Base-by-base conservation (phyloP, 2,888 invertebrate species). In the Myopa tessellatipennis region DNA sequence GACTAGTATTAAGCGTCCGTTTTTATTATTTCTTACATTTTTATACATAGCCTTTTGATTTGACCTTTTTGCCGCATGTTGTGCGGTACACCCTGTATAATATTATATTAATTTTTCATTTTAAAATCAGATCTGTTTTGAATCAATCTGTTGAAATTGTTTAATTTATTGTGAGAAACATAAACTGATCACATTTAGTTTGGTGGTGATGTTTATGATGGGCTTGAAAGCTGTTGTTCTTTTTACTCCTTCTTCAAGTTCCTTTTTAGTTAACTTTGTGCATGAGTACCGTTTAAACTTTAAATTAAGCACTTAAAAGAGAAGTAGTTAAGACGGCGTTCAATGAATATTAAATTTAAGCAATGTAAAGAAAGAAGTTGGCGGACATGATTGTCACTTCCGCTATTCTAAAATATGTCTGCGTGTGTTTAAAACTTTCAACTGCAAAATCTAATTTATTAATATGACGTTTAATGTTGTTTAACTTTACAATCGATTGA, bases 341-440 rank as follows among this genome's bases (percentile, higher is more conserved):
- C 69, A 69, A 69, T 69, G 69, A 45, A 18, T 69, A 7, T 69
- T n/a, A 45, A 69, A 69, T 69, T 69, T 69, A 69, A 45, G 69
- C 69, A 40, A 18, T 67, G 10, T 12, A 45, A 26, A 50, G n/a
- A 6, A 63, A 63, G 12, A 14, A n/a, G n/a, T 61, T 6, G 61
- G 7, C 34, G 12, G 34, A 61, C 38, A 38, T 65, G 38, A 5
- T 65, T 65, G 36, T 38, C 34, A 38, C 36, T 65, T 65, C 65
- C 65, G 65, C 34, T 38, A 38, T 65, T 65, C 4, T 6, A 8
- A 58, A 58, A 18, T 18, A 61, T 58, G 1, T n/a, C 4, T 16
- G 18, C 58, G 5, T 55, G 55, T 55, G 14, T 55, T 55, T 50
- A 50, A 50, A n/a, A 16, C 5, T 8, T 55, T n/a, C 55, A 55